A percentile compares a stretch with the other conserved stretches of the same genome.
These are phyloP conservation scores for Tiaroga cobitis DNA, from an alignment of 2,797 vertebrate genomes.

Conservation along the genomic window DNA sequence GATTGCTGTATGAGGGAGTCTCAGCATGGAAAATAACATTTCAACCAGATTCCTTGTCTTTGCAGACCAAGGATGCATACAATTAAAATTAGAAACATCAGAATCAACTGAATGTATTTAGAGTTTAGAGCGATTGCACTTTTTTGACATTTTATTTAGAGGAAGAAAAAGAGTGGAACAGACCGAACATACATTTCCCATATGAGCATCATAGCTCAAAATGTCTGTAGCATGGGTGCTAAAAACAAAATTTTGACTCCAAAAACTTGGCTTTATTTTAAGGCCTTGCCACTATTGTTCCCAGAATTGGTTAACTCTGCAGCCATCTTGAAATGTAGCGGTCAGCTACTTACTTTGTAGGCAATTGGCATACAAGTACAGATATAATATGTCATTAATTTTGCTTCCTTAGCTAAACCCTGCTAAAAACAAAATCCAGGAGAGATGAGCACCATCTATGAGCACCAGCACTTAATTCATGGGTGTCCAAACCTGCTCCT, in stretches of 20 bases:
- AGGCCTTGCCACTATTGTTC: neutral
- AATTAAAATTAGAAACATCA: neutral
- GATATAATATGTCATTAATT: neutral
- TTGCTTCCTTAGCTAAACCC: neutral
- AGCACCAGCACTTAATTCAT: neutral
- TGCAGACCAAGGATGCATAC: neutral
- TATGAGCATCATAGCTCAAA: neutral
- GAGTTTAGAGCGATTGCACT: neutral
- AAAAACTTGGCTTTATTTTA: neutral
- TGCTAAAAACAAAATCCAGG: neutral
- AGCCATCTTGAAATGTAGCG: neutral
- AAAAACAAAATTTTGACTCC: neutral
- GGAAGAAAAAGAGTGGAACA: neutral
- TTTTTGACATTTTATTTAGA: neutral
- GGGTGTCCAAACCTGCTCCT: neutral
- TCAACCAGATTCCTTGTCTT: slow-evolving; percentile 31
- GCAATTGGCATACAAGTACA: neutral
- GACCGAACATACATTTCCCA: neutral
- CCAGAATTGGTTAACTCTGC: neutral
- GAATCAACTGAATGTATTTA: neutral
- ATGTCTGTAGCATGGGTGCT: neutral
- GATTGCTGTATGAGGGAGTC: slow-evolving; percentile 49
- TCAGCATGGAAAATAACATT: slow-evolving; percentile 55
- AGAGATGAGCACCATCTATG: neutral
- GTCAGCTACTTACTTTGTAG: neutral